phyloP scores from a whole-genome alignment of 2,888 invertebrate species.

The Argyra leucocephala region DNA sequence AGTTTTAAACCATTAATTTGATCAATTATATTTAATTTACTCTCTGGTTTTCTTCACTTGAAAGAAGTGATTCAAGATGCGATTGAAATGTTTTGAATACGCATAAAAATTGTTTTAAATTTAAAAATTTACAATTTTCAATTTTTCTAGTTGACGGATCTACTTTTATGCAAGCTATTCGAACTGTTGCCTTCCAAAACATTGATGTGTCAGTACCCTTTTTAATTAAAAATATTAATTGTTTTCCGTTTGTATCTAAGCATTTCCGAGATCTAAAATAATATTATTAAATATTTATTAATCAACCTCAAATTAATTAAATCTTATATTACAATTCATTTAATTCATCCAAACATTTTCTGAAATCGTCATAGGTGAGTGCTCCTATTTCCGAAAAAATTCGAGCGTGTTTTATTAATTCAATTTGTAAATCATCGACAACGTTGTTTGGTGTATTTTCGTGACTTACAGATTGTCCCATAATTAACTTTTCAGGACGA shows the following conservation, averaged over 20 bases:
- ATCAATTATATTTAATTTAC: conserved; percentile 23
- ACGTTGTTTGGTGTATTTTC: conserved; percentile 30
- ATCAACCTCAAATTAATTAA: conserved; percentile 6
- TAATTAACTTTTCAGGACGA: conserved; percentile 13
- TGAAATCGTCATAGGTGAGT: conserved; percentile 51
- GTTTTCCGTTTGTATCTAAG: conserved; percentile 52
- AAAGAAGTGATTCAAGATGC: conserved; percentile 40
- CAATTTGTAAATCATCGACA: conserved; percentile 31
- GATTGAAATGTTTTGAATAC: conserved; percentile 50
- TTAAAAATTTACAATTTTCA: conserved; percentile 51
- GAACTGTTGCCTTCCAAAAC: conserved; percentile 60
- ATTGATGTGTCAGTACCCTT: conserved; percentile 54
- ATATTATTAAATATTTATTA: conserved; percentile 11
- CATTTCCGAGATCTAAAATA: conserved; percentile 49
- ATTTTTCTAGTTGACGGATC: conserved; percentile 47
- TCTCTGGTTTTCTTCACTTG: conserved; percentile 32
- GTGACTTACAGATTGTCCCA: conserved; percentile 33
- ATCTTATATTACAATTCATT: conserved; percentile 48
- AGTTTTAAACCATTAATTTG: neutral
- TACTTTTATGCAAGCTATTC: conserved; percentile 55
- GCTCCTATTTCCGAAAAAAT: conserved; percentile 42
- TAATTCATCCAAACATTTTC: conserved; percentile 49
- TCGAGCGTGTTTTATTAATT: conserved; percentile 39
- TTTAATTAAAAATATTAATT: conserved; percentile 55
- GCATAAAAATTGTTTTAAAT: conserved; percentile 55